These are phyloP conservation scores for Nyctereutes procyonoides DNA, from an alignment of 2,113 vertebrate genomes.

Conservation along the genomic window DNA sequence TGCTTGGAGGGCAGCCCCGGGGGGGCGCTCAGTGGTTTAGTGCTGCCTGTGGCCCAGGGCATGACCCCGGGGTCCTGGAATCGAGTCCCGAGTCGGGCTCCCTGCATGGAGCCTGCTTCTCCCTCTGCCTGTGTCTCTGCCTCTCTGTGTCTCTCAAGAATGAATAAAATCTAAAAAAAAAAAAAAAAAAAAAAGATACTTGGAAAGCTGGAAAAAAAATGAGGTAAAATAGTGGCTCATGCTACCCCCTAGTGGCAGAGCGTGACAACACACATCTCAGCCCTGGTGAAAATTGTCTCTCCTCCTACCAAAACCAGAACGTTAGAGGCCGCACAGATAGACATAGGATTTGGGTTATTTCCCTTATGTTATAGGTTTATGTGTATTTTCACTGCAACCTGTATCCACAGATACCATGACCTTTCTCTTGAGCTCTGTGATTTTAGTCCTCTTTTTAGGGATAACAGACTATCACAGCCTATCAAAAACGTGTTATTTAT, in stretches of 20 bases:
- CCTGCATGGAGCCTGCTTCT: too few relatives aligned
- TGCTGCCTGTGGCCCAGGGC: too few relatives aligned
- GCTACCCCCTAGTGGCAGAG: conserved; percentile 72
- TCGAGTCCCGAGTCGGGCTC: too few relatives aligned
- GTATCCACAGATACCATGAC: background rate
- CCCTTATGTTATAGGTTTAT: background rate
- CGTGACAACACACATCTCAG: background rate
- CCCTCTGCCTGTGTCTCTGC: too few relatives aligned
- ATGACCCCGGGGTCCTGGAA: too few relatives aligned
- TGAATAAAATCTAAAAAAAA: too few relatives aligned
- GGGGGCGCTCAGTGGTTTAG: too few relatives aligned
- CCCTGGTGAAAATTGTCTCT: background rate
- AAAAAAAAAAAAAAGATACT: background rate
- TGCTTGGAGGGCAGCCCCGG: too few relatives aligned
- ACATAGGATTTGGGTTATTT: background rate
- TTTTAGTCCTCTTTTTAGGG: conserved; percentile 18
- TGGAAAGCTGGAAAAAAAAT: background rate
- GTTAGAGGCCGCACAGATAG: background rate
- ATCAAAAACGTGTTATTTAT: background rate
- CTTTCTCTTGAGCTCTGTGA: background rate
- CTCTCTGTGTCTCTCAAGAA: too few relatives aligned
- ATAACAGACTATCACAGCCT: background rate
- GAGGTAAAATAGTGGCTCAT: conserved; percentile 66
- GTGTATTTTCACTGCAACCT: background rate
- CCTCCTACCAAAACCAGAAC: background rate